phyloP scores from a whole-genome alignment of 2,113 vertebrate species.

The Sclerurus mexicanus region DNA sequence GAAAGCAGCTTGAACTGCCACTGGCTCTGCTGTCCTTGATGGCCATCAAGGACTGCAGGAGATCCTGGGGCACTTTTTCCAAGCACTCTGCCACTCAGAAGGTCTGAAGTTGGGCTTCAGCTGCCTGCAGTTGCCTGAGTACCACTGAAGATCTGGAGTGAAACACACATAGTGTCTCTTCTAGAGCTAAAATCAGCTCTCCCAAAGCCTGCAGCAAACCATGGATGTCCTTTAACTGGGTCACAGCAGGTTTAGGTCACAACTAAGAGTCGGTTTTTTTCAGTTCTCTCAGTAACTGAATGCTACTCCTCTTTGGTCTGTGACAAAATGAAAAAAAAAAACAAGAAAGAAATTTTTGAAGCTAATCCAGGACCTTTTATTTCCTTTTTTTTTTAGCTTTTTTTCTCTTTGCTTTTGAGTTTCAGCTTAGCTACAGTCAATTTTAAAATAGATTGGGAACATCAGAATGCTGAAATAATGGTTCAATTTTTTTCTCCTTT shows the following conservation, averaged over 20 bases:
- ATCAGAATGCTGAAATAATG: not conserved
- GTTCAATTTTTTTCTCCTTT: not conserved
- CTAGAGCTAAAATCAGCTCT: not conserved
- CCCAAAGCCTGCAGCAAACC: not conserved
- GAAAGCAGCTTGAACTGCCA: not conserved
- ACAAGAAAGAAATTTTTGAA: not conserved
- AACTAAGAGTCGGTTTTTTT: not conserved
- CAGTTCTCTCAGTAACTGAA: not conserved
- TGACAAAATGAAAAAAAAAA: not conserved
- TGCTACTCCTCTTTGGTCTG: fast-evolving
- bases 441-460: not conserved
- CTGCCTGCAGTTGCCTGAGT: not conserved
- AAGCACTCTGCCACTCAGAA: not conserved
- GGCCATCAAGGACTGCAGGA: not conserved
- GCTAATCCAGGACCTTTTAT: not conserved
- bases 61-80: not conserved
- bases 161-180: not conserved
- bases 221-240: not conserved
- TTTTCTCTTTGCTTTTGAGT: not conserved
- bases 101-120: not conserved
- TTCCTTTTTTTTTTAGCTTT: not conserved
- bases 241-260: not conserved
- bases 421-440: not conserved
- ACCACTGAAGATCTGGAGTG: not conserved
- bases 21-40: not conserved